phyloP scores from a whole-genome alignment of 2,797 vertebrate species.

The Geotria australis region DNA sequence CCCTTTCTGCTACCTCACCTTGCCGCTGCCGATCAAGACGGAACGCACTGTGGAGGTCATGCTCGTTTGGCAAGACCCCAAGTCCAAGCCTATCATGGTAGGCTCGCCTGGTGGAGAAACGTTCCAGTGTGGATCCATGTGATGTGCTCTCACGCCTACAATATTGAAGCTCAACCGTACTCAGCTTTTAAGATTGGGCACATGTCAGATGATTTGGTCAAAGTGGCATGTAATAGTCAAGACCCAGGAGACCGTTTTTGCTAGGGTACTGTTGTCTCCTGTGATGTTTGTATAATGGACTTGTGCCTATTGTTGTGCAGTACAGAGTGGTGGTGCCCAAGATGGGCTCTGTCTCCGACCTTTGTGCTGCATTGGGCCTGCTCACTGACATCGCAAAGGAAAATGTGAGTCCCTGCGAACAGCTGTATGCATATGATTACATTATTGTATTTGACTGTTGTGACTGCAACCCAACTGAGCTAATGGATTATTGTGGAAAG shows the following conservation, averaged over 20 bases:
- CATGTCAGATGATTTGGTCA: no score
- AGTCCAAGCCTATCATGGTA: constrained; percentile 76
- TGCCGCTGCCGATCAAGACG: constrained; percentile 89
- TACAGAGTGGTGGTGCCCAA: constrained; percentile 93
- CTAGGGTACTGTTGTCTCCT: no score
- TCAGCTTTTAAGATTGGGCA: no score
- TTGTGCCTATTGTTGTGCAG: constrained; percentile 16
- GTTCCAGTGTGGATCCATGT: not conserved
- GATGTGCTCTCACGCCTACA: no score
- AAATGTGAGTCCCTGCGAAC: constrained; percentile 25
- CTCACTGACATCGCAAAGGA: constrained; percentile 55
- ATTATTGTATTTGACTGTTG: no score
- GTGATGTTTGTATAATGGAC: not conserved
- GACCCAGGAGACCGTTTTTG: no score
- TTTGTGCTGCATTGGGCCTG: constrained; percentile 49
- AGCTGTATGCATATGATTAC: no score
- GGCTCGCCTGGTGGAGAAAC: not conserved
- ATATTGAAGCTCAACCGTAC: no score
- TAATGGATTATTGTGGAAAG: not conserved
- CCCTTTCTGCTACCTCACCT: constrained; percentile 94
- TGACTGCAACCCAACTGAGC: no score
- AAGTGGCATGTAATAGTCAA: no score
- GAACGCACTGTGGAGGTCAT: constrained; percentile 78
- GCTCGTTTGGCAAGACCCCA: constrained; percentile 60
- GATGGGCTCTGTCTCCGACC: constrained; percentile 83